phyloP scores from a whole-genome alignment of 2,888 invertebrate species.

The Stomorhina lunata region DNA sequence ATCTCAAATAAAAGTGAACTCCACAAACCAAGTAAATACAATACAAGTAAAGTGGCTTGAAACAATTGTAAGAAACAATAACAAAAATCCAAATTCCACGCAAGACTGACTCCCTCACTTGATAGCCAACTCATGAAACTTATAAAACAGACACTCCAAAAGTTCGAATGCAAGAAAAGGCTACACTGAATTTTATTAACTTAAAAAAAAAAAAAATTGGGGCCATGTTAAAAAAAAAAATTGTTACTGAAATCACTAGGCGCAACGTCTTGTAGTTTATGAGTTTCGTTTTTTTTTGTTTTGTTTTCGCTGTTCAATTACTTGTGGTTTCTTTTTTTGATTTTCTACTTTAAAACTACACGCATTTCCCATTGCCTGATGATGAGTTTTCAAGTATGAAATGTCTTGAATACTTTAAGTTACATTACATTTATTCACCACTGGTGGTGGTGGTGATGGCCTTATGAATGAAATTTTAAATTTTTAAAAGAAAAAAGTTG shows the following conservation, averaged over 20 bases:
- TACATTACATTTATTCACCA: slow-evolving; percentile 16
- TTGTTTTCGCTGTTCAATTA: slow-evolving; percentile 21
- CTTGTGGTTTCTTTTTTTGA: slow-evolving; percentile 36
- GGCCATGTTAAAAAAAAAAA: not conserved
- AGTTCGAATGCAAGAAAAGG: too few species aligned
- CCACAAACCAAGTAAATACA: not conserved
- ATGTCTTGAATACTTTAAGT: not conserved
- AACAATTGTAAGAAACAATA: slow-evolving; percentile 20
- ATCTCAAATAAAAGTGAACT: not conserved
- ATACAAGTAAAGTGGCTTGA: slow-evolving; percentile 15
- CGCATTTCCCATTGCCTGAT: slow-evolving; percentile 53
- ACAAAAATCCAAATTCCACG: slow-evolving; percentile 38
- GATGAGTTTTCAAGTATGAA: slow-evolving; percentile 32
- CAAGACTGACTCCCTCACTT: slow-evolving; percentile 59
- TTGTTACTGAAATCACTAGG: slow-evolving; percentile 49
- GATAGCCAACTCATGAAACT: not conserved
- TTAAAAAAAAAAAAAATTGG: slow-evolving; percentile 3
- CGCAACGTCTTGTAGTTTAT: slow-evolving; percentile 41
- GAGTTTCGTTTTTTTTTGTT: not conserved
- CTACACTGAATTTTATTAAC: slow-evolving; percentile 40
- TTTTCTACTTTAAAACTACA: slow-evolving; percentile 33
- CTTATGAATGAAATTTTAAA: slow-evolving; percentile 26
- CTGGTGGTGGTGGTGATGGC: slow-evolving; percentile 10
- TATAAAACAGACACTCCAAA: too few species aligned
- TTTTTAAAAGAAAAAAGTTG: not conserved